These are phyloP conservation scores for Helogale parvula DNA, from an alignment of 2,113 vertebrate genomes.

Conservation along the genomic window DNA sequence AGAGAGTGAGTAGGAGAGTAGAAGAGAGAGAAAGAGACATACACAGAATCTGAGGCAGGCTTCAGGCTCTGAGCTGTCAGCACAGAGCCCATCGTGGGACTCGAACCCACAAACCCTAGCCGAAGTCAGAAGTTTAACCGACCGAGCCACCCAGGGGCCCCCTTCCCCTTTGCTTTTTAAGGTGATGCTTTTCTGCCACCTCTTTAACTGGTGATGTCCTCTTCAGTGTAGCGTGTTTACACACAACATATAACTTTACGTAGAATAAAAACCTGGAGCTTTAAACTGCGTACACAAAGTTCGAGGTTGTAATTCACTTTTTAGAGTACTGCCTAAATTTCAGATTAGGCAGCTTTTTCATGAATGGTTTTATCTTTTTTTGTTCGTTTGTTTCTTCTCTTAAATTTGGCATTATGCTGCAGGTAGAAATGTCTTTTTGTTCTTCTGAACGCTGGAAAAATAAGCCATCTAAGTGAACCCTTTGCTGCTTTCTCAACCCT, in stretches of 20 bases:
- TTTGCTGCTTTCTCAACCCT: not conserved
- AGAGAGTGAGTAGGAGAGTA: too few species aligned
- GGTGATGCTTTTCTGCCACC: not conserved
- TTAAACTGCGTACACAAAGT: not conserved
- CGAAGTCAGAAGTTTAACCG: too few species aligned
- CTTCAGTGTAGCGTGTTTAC: not conserved
- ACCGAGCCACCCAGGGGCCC: too few species aligned
- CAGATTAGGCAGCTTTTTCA: not conserved
- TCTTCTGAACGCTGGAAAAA: not conserved
- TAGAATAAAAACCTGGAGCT: not conserved
- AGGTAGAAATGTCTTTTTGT: conserved; percentile 22
- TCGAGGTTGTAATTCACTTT: not conserved
- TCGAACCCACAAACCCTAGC: too few species aligned
- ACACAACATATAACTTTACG: not conserved
- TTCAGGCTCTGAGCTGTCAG: too few species aligned
- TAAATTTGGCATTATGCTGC: not conserved
- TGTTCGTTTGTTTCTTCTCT: not conserved
- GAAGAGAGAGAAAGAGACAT: too few species aligned
- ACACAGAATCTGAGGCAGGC: too few species aligned
- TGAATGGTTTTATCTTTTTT: not conserved
- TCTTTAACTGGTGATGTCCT: not conserved
- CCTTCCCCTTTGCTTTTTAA: too few species aligned
- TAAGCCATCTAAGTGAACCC: not conserved
- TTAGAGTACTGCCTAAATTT: not conserved
- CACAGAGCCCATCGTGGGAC: too few species aligned